Base-by-base conservation (phyloP, 2,797 vertebrate genomes). In the Chaunax sp. region DNA sequence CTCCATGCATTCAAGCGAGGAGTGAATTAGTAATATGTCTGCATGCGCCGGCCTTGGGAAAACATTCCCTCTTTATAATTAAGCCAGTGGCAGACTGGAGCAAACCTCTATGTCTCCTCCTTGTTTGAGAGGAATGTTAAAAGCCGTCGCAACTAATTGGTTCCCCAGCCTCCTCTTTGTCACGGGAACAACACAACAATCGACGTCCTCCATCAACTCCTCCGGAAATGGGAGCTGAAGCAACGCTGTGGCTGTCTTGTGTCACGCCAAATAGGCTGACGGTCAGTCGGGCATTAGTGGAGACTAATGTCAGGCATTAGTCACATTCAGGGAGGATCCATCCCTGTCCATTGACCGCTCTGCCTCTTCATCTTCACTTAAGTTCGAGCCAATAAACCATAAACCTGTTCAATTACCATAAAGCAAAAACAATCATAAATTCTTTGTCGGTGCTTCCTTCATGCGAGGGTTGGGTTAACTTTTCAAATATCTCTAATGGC, bases 161-260 rank as follows among this genome's bases (percentile, higher is more conserved):
- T 86, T 90, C 90, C 90, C 89, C 56, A 80, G 88, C 86, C 83
- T 86, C 88, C 85, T 83, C 83, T 88, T 88, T 88, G 86, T 89
- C 88, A 83, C 59, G 82, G 69, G 81, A 80, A 53, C 41, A 45
- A 78, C 70, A 63, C 63, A 55, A 78, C 79, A 57, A 85, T 85
- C 76, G 75, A 54, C 77, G 15, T 5, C 62, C 64, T 82, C 76
- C 80, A 72, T 86, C 85, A 76, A 40, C 51, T 75, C 45, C 28
- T 53, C 44, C 9, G 3, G 76, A 81, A 72, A 15, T 2, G 52
- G 66, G 37, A 64, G 77, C 16, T 19, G 58, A 87, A 80, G 79
- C 73, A 81, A 76, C 69, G 54, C 70, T 73, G 65, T n/a, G 75
- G 82, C 75, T 61, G 82, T 70, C 56, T 75, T 0, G n/a, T 69